These are phyloP conservation scores for Atractosteus spatula DNA, from an alignment of 2,113 vertebrate species.

Conservation along the genomic window DNA sequence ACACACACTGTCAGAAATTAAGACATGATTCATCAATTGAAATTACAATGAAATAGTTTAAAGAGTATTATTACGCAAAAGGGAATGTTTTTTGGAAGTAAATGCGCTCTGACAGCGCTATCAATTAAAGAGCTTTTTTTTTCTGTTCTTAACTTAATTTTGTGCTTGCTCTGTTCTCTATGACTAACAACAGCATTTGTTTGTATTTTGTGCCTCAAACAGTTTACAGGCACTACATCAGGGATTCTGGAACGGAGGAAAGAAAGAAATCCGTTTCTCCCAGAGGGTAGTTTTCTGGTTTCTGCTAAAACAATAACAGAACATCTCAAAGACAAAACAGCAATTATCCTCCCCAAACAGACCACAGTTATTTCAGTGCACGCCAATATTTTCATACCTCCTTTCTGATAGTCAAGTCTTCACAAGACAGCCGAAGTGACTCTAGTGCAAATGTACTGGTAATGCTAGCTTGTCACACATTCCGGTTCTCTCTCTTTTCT, in stretches of 20 bases:
- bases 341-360: constrained; percentile 64
- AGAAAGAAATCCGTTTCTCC: constrained; percentile 41
- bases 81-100: too few relatives aligned
- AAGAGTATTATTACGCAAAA: constrained; percentile 18
- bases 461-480: background rate
- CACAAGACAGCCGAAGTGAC: constrained; percentile 32
- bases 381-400: constrained; percentile 56
- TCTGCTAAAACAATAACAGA: constrained; percentile 60
- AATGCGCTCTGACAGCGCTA: too few relatives aligned
- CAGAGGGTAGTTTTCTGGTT: constrained; percentile 47
- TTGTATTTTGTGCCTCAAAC: too few relatives aligned
- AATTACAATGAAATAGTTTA: constrained; percentile 13
- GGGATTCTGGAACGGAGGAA: background rate
- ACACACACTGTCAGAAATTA: constrained; percentile 9
- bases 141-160: constrained; percentile 16
- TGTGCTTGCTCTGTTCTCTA: constrained; percentile 19
- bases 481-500: background rate
- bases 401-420: constrained; percentile 50
- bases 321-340: constrained; percentile 69
- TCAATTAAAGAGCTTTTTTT: constrained; percentile 1
- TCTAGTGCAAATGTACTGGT: too few relatives aligned
- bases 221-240: too few relatives aligned
- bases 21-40: constrained; percentile 16
- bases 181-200: background rate
- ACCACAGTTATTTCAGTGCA: constrained; percentile 36